Base-by-base conservation (phyloP, 2,888 invertebrate species). In the Amiota minor region DNA sequence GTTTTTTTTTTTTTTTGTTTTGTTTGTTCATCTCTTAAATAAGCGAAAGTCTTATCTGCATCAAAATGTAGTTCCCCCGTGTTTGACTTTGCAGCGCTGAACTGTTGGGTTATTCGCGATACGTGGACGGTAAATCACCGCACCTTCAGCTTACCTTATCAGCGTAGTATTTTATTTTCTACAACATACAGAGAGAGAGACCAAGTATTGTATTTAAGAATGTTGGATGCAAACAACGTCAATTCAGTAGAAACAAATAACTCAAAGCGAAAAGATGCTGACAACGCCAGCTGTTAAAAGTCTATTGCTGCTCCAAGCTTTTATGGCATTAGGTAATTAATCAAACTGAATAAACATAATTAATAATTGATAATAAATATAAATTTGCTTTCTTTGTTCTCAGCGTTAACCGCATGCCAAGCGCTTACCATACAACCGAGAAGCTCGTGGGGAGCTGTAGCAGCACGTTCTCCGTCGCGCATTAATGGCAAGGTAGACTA, bases 371-470 rank as follows among this genome's bases (percentile, higher is more conserved):
- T 59, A 23, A 59, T 59, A 9, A 62, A n/a, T n/a, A 14, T 23
- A 16, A 47, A 20, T 47, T 70, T 61, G 14, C 12, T 16, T 46
- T 35, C 6, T 35, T 35, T 3, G 6, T 35, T 35, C 35, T 6
- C 6, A 76, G 83, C 75, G 11, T 70, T 80, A 18, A 62, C 71
- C 9, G 9, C 71, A 1, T 49, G 75, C 16, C 65, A 79, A 9
- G 80, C 81, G 18, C 70, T 89, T 64, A 80, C 75, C 6, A 88
- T 89, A 64, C 80, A 89, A 45, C 88, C 89, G 4, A 87, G 88
- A 73, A 89, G 89, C 74, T 85, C 88, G 20, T 95, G 95, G 95
- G 90, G 89, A 0, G 94, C 93, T 0, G 84, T 80, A 0, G 89
- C 91, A 0, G 89, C 93, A 0, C 91, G 89, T 9, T 85, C 87